phyloP scores from a whole-genome alignment of 2,113 vertebrate species.

The Acrocephalus kingi region DNA sequence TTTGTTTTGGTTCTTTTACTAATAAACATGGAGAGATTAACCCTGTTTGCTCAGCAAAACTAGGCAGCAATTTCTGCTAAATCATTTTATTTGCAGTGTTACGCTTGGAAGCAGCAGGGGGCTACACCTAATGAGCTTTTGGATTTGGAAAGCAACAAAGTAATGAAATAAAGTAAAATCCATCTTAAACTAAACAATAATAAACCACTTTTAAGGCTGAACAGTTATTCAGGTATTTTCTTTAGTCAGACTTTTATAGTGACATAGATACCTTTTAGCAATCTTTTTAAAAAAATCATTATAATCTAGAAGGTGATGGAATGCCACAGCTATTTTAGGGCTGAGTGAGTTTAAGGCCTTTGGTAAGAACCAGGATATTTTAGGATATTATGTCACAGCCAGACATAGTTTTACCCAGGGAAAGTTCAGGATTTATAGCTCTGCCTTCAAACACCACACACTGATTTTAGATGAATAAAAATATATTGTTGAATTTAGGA shows the following conservation, averaged over 20 bases:
- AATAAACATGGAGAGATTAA: background rate
- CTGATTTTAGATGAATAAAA: background rate
- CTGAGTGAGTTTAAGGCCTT: background rate
- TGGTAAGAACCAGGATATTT: background rate
- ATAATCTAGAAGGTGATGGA: background rate
- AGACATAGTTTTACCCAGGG: background rate
- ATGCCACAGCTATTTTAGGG: background rate
- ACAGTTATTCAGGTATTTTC: background rate
- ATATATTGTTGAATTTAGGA: background rate
- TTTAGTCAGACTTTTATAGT: background rate
- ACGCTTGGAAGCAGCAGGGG: background rate
- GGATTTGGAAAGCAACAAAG: background rate
- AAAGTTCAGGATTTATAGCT: background rate
- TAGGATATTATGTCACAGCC: background rate
- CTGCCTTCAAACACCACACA: background rate
- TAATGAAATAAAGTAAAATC: background rate
- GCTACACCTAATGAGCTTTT: background rate
- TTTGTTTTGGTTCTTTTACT: background rate
- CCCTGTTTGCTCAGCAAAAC: background rate
- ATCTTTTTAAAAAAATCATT: background rate
- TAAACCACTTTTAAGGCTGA: background rate
- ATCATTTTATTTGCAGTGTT: conserved; percentile 1
- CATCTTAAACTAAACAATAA: background rate
- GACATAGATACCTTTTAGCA: background rate
- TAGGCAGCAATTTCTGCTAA: background rate